Evolutionary conservation across 1,140 invertebrate species (phyloP), one percentile per base, ranked within the genome.

Genomic region (Drosophila ogumai): DNA sequence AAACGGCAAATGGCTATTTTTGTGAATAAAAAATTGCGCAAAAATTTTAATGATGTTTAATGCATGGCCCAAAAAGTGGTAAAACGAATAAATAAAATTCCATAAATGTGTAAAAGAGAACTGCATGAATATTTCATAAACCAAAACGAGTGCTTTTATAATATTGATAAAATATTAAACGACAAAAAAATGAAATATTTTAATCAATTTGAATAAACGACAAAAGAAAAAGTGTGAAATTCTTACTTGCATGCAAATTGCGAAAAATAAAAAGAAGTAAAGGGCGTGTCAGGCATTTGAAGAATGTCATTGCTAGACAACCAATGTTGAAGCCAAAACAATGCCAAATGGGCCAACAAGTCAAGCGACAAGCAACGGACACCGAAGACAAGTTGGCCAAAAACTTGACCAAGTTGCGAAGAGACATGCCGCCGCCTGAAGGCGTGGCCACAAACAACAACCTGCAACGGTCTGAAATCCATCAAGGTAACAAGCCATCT

Each of bases 1-100:
- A 82, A 81, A 82, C 44, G 74, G 38, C 79, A 81, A 81, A 81
- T 81, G 79, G 74, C 73, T 74, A 82, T 82, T 82, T 78, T 65
- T 82, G 71, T 78, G 52, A 79, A 81, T 47, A 65, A 68, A 68
- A 66, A 54, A 69, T 66, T 19, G 13, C 32, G n/a, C 66, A 72
- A 36, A 72, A 74, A 66, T 63, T 74, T 79, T 79, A 79, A 79
- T 79, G 68, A 79, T 79, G 68, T 66, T 80, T 75, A 80, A 80
- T 80, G 69, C 15, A 64, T 68, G 25, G 31, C 36, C 31, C 28
- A 67, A 77, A 75, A 54, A 55, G 28, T 28, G 34, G 8, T 8
- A 34, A 63, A 9, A 31, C 66, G 22, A 50, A 34, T 63, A 49
- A 41, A 64, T 65, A n/a, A 43, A 52, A 65, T 65, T 50, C 46